Conservation (phyloP, 1,140 invertebrate species). For the Drepana arcuata region DNA sequence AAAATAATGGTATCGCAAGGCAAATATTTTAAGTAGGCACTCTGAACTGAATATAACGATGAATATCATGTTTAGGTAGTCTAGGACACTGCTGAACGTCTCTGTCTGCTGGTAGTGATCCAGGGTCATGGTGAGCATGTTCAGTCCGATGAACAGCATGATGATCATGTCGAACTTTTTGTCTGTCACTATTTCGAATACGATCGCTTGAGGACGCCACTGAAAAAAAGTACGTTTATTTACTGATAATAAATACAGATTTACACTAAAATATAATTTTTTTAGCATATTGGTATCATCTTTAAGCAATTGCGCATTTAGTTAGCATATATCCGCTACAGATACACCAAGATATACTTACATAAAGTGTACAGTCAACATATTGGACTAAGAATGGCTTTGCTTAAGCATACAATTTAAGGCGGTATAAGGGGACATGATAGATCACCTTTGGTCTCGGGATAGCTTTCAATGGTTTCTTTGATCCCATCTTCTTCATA, state of each 20-base stretch:
- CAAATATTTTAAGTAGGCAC: conserved; percentile 97
- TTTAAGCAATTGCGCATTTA: too few relatives aligned
- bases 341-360: too few relatives aligned
- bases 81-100: conserved; percentile 86
- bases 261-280: too few relatives aligned
- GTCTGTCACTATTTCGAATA: conserved; percentile 97
- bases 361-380: too few relatives aligned
- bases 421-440: too few relatives aligned
- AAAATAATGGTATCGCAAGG: conserved; percentile 97
- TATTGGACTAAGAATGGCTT: too few relatives aligned
- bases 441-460: conserved; percentile 94
- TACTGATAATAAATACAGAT: too few relatives aligned
- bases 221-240: too few relatives aligned
- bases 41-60: conserved; percentile 98
- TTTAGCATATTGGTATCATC: too few relatives aligned
- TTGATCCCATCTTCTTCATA: conserved; percentile 99
- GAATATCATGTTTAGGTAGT: conserved; percentile 96
- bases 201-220: conserved; percentile 95
- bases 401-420: too few relatives aligned
- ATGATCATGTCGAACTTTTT: conserved; percentile 99
- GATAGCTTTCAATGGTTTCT: conserved; percentile 98
- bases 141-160: conserved; percentile 98
- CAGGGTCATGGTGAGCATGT: conserved; percentile 99
- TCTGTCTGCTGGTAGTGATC: conserved; percentile 94
- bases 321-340: too few relatives aligned